phyloP scores from a whole-genome alignment of 1,140 invertebrate genomes.

The Sarcophaga peregrina region DNA sequence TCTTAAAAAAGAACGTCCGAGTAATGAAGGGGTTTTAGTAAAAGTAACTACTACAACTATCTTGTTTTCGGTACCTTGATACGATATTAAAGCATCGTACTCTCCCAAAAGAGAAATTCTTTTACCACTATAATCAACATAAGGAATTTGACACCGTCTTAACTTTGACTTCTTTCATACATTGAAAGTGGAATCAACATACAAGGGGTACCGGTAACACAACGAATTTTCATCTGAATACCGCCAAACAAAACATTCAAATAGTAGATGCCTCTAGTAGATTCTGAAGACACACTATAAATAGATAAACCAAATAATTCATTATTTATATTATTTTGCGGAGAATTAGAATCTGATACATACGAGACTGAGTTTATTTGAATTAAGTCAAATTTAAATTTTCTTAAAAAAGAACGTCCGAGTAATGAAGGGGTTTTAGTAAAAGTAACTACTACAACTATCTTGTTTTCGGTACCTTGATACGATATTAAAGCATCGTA shows the following conservation, averaged over 20 bases:
- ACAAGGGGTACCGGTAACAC: not conserved
- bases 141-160: too few relatives aligned
- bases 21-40: conserved; percentile 16
- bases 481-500: too few relatives aligned
- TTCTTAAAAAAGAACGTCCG: conserved; percentile 15
- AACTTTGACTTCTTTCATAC: not conserved
- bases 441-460: not conserved
- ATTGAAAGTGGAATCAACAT: not conserved
- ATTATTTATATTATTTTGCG: not conserved
- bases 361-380: too few relatives aligned
- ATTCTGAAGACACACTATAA: not conserved
- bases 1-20: conserved; percentile 20
- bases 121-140: too few relatives aligned
- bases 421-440: conserved; percentile 18
- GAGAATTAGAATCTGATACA: not conserved
- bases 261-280: not conserved
- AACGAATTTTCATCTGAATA: not conserved
- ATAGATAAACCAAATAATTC: not conserved
- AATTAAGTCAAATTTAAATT: conserved; percentile 10
- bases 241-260: not conserved
- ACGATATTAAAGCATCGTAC: too few relatives aligned
- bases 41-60: not conserved
- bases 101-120: too few relatives aligned
- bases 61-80: too few relatives aligned
- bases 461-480: too few relatives aligned